phyloP scores from a whole-genome alignment of 2,797 vertebrate species.

The Gila robusta region DNA sequence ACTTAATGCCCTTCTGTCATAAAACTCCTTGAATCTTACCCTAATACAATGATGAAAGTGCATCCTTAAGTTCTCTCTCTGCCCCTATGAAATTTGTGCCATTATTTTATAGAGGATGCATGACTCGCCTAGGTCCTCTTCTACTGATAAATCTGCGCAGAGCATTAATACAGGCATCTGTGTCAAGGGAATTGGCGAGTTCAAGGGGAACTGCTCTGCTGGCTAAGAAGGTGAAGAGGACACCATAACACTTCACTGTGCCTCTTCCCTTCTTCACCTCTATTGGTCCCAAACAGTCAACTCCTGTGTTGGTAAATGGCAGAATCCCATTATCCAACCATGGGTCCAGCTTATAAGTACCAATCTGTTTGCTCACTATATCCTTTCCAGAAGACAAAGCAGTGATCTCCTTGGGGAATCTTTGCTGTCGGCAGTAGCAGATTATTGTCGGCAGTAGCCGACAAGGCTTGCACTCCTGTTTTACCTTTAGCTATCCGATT shows the following conservation, averaged over 20 bases:
- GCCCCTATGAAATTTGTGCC: not conserved
- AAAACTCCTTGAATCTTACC: not conserved
- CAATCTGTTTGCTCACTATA: not conserved
- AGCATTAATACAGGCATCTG: not conserved
- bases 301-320: not conserved
- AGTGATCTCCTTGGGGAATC: not conserved
- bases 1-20: not conserved
- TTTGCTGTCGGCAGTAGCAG: not conserved
- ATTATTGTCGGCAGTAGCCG: too few species aligned
- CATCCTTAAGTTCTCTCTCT: not conserved
- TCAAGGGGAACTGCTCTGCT: not conserved
- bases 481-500: too few species aligned
- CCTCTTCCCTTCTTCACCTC: not conserved
- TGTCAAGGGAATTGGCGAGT: not conserved
- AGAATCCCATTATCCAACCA: not conserved
- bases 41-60: not conserved
- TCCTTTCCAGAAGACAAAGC: not conserved
- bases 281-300: not conserved
- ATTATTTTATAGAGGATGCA: not conserved
- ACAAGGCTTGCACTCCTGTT: too few species aligned
- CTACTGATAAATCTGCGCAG: not conserved
- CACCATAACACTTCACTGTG: not conserved
- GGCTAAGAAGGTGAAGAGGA: not conserved
- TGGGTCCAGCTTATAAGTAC: not conserved
- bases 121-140: not conserved